Base-by-base conservation (phyloP, 1,140 invertebrate species). In the Fopius arisanus region DNA sequence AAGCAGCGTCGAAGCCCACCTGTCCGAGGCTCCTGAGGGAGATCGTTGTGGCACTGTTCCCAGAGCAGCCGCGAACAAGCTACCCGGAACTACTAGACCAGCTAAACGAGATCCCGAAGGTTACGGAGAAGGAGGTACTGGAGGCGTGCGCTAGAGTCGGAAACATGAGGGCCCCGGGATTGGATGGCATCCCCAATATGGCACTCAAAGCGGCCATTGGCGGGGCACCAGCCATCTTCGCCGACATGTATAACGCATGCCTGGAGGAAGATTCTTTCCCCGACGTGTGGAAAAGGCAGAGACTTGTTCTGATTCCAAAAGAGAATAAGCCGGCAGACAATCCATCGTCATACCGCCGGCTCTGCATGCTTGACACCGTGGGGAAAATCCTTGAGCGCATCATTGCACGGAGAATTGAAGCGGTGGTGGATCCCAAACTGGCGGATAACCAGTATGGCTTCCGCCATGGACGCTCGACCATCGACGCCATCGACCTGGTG, bases 371-470 rank as follows among this genome's bases (percentile, higher is more conserved):
- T 16, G 75, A 79, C 28, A 76, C 76, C 7, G 70, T 67, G 0
- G 81, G 75, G 0, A 86, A 84, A 67, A 19, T 83, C 0, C 73
- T 81, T 33, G 78, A 83, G 48, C 29, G 72, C 2, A 29, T 84
- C 0, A 69, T 84, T 14, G n/a, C 62, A 7, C 23, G 43, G 31
- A 76, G 82, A 14, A 67, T 83, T 16, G 48, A 72, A 9, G 5
- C 12, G 9, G 74, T 77, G 14, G 14, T 84, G 0, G 62, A 54
- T 12, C 63, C 37, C 0, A 73, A 73, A 0, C 43, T 83, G 0
- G 76, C 78, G 0, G 66, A 78, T 0, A 40, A 37, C n/a, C 81
- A 83, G 63, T 43, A 12, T n/a, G 81, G 80, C 9, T 84, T 83
- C 51, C 26, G 75, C 3, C 3, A 19, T 10, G 75, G 75, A 1